Percentiles rank a stretch among this genome's conserved stretches.
phyloP scores from a whole-genome alignment of 1,140 invertebrate genomes.

The Drosophila parvula region DNA sequence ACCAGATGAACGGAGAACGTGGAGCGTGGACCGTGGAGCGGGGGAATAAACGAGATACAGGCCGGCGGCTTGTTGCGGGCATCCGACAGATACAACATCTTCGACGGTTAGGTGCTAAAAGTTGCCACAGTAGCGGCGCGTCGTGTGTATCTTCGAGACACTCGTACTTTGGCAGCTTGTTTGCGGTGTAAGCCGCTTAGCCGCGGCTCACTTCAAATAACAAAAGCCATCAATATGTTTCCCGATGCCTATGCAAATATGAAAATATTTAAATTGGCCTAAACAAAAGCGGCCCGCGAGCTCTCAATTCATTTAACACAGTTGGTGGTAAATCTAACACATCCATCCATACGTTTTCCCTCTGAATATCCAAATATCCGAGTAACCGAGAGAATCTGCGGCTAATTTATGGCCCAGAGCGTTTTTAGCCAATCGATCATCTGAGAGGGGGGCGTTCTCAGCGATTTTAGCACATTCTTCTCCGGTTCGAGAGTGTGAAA shows the following conservation, averaged over 20 bases:
- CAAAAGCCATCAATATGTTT: constrained; percentile 51
- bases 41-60: constrained; percentile 52
- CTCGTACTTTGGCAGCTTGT: constrained; percentile 50
- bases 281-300: constrained; percentile 43
- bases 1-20: constrained; percentile 1
- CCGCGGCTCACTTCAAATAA: constrained; percentile 64
- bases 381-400: not conserved
- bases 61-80: constrained; percentile 62
- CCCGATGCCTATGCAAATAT: constrained; percentile 67
- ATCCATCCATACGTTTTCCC: constrained; percentile 14
- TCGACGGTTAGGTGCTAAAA: constrained; percentile 70
- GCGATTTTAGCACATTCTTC: constrained; percentile 45
- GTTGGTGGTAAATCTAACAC: constrained; percentile 77
- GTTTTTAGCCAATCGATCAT: constrained; percentile 61
- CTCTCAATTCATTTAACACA: constrained; percentile 77
- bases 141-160: constrained; percentile 71
- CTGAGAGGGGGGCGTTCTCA: constrained; percentile 35
- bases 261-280: constrained; percentile 62
- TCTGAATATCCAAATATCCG: not conserved
- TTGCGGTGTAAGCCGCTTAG: constrained; percentile 53
- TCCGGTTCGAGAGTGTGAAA: constrained; percentile 39
- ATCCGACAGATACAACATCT: constrained; percentile 47
- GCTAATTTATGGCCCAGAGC: constrained; percentile 48
- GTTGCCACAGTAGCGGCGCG: constrained; percentile 60
- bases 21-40: not conserved